phyloP scores from a whole-genome alignment of 2,113 vertebrate genomes.

The Alouatta palliata region DNA sequence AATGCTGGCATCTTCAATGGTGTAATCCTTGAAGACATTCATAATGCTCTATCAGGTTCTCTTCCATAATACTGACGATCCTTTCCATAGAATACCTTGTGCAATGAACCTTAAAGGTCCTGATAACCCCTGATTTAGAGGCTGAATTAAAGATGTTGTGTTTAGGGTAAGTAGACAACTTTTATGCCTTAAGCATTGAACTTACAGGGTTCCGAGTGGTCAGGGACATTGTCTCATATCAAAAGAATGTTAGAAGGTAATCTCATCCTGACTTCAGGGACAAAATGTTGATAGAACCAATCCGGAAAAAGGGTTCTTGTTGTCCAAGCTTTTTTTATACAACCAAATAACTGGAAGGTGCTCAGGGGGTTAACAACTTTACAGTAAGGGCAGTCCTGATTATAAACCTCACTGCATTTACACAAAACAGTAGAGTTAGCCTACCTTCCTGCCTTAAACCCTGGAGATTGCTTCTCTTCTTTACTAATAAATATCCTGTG shows the following conservation, averaged over 20 bases:
- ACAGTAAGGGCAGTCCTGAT: not conserved
- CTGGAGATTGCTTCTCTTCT: not conserved
- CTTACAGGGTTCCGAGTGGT: not conserved
- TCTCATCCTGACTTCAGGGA: not conserved
- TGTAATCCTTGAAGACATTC: not conserved
- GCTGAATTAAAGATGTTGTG: not conserved
- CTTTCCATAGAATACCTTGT: not conserved
- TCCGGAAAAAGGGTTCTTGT: not conserved
- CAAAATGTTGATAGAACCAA: not conserved
- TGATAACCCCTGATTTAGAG: not conserved
- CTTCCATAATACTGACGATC: not conserved
- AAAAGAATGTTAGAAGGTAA: not conserved
- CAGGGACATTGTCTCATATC: not conserved
- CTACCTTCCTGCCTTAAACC: not conserved
- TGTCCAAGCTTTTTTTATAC: not conserved
- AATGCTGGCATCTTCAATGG: not conserved
- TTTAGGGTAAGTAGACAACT: not conserved
- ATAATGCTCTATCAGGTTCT: not conserved
- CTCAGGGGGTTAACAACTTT: not conserved
- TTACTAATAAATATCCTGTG: not conserved
- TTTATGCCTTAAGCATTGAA: not conserved
- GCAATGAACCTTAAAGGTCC: not conserved
- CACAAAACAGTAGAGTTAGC: not conserved
- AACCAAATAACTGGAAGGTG: not conserved
- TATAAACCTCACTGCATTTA: not conserved